A percentile compares a stretch with the other conserved stretches of the same genome.
phyloP scores from a whole-genome alignment of 2,113 vertebrate species.

The Ophiodon elongatus region DNA sequence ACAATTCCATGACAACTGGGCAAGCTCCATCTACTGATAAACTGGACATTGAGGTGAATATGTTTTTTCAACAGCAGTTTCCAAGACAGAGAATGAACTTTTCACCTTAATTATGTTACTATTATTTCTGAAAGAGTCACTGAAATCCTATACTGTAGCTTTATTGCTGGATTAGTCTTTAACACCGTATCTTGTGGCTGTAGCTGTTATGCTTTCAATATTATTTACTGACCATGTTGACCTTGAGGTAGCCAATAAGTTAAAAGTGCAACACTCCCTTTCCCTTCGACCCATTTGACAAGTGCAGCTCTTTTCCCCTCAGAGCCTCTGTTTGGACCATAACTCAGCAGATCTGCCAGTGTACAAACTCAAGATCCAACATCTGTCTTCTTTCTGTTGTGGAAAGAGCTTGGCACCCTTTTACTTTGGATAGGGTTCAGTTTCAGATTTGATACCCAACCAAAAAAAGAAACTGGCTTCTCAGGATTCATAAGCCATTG shows the following conservation, averaged over 20 bases:
- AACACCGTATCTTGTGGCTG: background rate
- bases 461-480: conserved; percentile 61
- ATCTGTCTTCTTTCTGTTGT: conserved; percentile 76
- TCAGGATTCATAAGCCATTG: conserved; percentile 67
- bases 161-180: conserved; percentile 6
- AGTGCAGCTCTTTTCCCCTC: conserved; percentile 37
- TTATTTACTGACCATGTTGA: conserved; percentile 51
- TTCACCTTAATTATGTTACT: background rate
- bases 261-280: conserved; percentile 35
- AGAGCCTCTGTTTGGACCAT: conserved; percentile 43
- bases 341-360: conserved; percentile 60
- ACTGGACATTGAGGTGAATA: background rate
- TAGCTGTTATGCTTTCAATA: conserved; percentile 21
- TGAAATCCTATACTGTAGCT: background rate
- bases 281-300: conserved; percentile 44
- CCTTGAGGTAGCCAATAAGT: conserved; percentile 46
- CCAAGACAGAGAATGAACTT: conserved; percentile 11
- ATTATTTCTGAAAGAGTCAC: background rate
- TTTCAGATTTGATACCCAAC: conserved; percentile 67
- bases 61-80: background rate
- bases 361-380: conserved; percentile 63
- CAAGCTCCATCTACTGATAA: background rate
- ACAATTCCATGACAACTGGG: background rate
- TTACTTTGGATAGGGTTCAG: conserved; percentile 46
- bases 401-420: conserved; percentile 54